Evolutionary conservation across 1,140 invertebrate genomes (phyloP).

Genomic region (Apocrypta bakeri): DNA sequence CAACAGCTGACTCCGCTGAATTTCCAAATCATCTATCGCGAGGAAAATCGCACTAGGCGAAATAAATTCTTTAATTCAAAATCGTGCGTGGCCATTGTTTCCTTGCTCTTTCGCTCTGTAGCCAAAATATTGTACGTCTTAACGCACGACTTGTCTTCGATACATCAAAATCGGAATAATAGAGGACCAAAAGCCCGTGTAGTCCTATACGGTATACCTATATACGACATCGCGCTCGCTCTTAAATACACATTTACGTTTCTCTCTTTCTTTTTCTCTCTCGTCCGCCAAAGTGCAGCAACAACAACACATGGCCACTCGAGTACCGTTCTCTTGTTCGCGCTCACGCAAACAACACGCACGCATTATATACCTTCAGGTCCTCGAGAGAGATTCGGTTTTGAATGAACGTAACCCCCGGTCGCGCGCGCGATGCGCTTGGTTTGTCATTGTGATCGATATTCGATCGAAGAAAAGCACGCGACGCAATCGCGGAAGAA

Average conservation of each 20-base stretch:
- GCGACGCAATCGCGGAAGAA: not conserved
- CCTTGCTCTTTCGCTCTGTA: too few species aligned
- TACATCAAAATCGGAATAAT: not conserved
- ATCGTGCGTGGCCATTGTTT: too few species aligned
- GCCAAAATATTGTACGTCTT: not conserved
- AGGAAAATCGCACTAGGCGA: too few species aligned
- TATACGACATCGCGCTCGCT: conserved; percentile 19
- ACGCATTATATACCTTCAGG: not conserved
- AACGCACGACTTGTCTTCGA: not conserved
- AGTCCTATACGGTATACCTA: too few species aligned
- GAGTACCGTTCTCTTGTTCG: not conserved
- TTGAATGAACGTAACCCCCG: too few species aligned
- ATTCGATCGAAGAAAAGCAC: conserved; percentile 29
- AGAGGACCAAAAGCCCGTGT: not conserved
- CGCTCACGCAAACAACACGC: not conserved
- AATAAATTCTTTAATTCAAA: too few species aligned
- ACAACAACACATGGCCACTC: not conserved
- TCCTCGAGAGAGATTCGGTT: conserved; percentile 1
- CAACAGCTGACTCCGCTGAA: conserved; percentile 9
- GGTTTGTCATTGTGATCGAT: conserved; percentile 21
- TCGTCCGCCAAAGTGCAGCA: not conserved
- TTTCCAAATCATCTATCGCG: not conserved
- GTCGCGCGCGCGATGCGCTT: conserved; percentile 14
- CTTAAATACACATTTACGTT: conserved; percentile 10
- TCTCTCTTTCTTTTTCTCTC: not conserved